phyloP scores from a whole-genome alignment of 1,140 invertebrate species.

The Drosophila subobscura region DNA sequence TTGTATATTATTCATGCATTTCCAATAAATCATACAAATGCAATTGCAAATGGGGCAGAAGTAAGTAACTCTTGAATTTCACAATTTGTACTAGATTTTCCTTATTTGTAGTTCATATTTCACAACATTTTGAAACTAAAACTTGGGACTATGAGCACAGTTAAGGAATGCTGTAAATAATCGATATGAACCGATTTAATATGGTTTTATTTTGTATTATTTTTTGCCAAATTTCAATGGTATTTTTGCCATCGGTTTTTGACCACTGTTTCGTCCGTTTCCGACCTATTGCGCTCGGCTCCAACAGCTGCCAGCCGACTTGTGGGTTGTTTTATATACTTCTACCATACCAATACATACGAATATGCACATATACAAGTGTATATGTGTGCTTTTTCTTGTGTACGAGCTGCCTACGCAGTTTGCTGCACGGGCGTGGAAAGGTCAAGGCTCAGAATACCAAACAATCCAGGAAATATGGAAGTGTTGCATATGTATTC shows the following conservation, averaged over 20 bases:
- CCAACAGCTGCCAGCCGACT: conserved; percentile 52
- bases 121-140: too few relatives aligned
- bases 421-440: conserved; percentile 41
- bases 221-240: too few relatives aligned
- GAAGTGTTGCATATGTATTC: conserved; percentile 26
- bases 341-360: not conserved
- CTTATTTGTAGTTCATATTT: too few relatives aligned
- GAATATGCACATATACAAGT: conserved; percentile 1
- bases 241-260: too few relatives aligned
- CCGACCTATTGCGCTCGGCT: conserved; percentile 19
- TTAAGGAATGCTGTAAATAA: too few relatives aligned
- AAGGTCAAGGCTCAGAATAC: conserved; percentile 64
- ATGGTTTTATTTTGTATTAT: too few relatives aligned
- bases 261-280: not conserved
- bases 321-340: conserved; percentile 16
- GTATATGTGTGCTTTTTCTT: conserved; percentile 1
- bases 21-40: too few relatives aligned
- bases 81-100: not conserved
- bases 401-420: conserved; percentile 35
- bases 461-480: conserved; percentile 49
- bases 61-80: not conserved
- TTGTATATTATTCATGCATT: too few relatives aligned
- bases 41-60: too few relatives aligned
- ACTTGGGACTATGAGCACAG: too few relatives aligned
- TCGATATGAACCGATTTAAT: too few relatives aligned